Evolutionary conservation across 2,888 invertebrate genomes (phyloP), one percentile per base, ranked within the genome.

Genomic region (Pimpla rufipes): DNA sequence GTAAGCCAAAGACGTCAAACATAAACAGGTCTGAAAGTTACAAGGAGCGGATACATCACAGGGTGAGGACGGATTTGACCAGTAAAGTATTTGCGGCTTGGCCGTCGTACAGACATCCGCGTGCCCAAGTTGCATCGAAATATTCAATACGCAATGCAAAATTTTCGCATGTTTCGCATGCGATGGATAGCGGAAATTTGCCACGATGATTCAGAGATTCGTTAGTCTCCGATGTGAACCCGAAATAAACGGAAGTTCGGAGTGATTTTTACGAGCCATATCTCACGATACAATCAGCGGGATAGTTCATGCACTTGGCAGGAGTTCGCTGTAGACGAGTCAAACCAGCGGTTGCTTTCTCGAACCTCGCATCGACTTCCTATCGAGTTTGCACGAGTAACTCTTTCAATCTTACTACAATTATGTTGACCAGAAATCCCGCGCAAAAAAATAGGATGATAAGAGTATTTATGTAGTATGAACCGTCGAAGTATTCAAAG

Each of bases 1-100:
- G 90, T 91, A 93, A 93, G 91, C 93, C 93, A 93, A 93, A 93
- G 93, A 92, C 92, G 88, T 93, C 93, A 86, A 93, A 92, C 88
- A 93, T 95, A 88, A 96, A 95, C 92, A 94, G 96, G 87, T 96
- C 96, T 85, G 96, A 96, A 93, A 96, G 96, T 91, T 96, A 96
- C 93, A 96, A 96, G 93, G 96, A 96, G 91, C 94, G 95, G 88
- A 94, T 95, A 90, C 94, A 94, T 89, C 92, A 94, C 87, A 94
- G 94, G 93, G 94, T 94, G 87, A 93, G 79, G 16, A 62, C n/a
- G 29, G n/a, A 57, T 23, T 45, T 40, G 18, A 1, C 0, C 29
- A 23, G 21, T 29, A 6, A 5, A n/a, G n/a, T n/a, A 16, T 47
- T 47, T 47, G n/a, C n/a, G n/a, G 47, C 2, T 47, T 47, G 47